Base-by-base conservation (phyloP, 2,113 vertebrate genomes). In the Leucoraja erinaceus region DNA sequence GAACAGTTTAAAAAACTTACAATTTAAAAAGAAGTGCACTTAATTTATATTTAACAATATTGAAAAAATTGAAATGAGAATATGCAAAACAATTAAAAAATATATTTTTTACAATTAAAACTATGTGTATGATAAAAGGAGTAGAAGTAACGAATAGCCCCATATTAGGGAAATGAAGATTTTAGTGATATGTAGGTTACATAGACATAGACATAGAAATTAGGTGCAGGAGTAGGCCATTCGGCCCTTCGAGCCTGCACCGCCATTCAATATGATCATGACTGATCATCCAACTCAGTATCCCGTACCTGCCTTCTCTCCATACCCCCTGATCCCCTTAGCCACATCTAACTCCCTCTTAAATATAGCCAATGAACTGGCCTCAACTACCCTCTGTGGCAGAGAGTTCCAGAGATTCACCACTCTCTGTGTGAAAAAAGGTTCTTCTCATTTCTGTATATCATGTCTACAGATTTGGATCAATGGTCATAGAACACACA, bases 1-100 rank as follows among this genome's bases (percentile, higher is more conserved):
- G 38, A 92, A 94, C 22, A 93, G 14, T 9, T 12, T 33, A 63
- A 56, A 31, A 31, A 88, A 88, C n/a, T 61, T 14, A 59, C 70
- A 68, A 16, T n/a, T 88, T 14, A 56, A 25, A 56, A 93, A 20
- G 38, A 38, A 54, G 22, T 56, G 72, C n/a, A 33, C 3, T 22
- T 54, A 61, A 20, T 1, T 6, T 77, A 59, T 38, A 61, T 72
- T 70, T 28, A 6, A 4, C 56, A 61, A 25, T 61, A 68, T 68
- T 61, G 56, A 28, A 61, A 84, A 86, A 84, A 61, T 84, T 84
- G 4, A 84, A 61, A 4, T 61, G 81, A 61, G 9, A 84, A 59
- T n/a, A 56, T 61, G 25, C 81, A 84, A 61, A 61, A 4, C 10
- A 84, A n/a, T 84, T 76, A 14, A 56, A 59, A 2, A 59, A 22